phyloP scores from a whole-genome alignment of 2,113 vertebrate genomes.

The Dipodomys ordii region DNA sequence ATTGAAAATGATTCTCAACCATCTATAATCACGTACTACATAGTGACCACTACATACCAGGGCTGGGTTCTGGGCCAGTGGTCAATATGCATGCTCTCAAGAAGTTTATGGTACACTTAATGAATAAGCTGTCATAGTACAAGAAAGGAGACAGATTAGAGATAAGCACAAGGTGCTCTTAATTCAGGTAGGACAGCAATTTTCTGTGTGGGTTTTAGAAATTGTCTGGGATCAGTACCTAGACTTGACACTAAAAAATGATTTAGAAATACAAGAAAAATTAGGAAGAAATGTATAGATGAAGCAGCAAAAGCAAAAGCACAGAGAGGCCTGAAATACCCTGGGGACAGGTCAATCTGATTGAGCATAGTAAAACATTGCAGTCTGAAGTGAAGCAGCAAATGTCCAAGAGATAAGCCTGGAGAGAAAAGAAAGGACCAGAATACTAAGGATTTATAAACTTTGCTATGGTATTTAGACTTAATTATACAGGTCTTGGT shows the following conservation, averaged over 20 bases:
- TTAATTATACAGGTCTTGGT: not conserved
- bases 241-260: not conserved
- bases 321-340: not conserved
- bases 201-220: not conserved
- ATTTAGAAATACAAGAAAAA: not conserved
- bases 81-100: not conserved
- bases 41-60: not conserved
- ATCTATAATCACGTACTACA: not conserved
- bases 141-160: not conserved
- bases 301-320: not conserved
- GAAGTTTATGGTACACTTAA: not conserved
- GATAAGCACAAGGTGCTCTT: not conserved
- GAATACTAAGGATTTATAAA: fast-evolving
- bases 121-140: not conserved
- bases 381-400: not conserved
- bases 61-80: not conserved
- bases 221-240: not conserved
- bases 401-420: not conserved
- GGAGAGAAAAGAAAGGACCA: not conserved
- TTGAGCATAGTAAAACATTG: not conserved
- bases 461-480: not conserved
- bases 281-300: not conserved
- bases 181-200: not conserved
- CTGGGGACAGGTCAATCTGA: not conserved
- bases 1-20: not conserved